Evolutionary conservation across 2,113 vertebrate species (phyloP).

Genomic region (Pyrgilauda ruficollis): DNA sequence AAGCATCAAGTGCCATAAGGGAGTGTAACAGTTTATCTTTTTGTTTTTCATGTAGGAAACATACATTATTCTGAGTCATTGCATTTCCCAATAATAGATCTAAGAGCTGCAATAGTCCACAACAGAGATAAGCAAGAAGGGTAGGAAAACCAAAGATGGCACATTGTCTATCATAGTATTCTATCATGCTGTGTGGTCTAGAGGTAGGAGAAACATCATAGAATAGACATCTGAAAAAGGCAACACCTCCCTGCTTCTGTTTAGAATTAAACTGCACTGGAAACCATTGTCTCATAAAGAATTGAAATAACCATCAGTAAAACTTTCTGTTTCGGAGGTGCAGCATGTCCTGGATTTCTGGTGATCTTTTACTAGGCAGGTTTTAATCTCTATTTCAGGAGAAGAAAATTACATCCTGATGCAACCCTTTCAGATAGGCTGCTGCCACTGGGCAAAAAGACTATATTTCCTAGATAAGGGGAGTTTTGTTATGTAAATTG

Average conservation of each 20-base stretch:
- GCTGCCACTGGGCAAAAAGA: neutral
- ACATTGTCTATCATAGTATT: neutral
- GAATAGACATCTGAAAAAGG: neutral
- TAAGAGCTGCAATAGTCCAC: neutral
- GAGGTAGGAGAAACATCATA: neutral
- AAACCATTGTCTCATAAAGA: neutral
- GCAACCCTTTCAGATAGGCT: neutral
- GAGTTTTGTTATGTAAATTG: neutral
- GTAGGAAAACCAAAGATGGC: neutral
- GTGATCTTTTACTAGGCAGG: neutral
- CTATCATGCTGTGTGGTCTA: neutral
- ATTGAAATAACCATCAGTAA: neutral
- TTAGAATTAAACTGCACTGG: neutral
- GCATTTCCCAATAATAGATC: neutral
- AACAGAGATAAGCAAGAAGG: neutral
- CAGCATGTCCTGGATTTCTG: neutral
- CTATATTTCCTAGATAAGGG: neutral
- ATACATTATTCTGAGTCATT: neutral
- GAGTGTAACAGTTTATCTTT: neutral
- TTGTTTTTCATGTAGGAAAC: neutral
- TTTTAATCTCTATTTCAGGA: neutral
- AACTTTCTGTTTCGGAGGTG: neutral
- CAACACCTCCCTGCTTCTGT: neutral
- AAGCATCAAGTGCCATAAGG: neutral
- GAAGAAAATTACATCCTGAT: neutral